Percentiles rank a stretch among this genome's conserved stretches.
Conservation (phyloP, 2,888 invertebrate genomes). For the Orthonychiurus folsomi region DNA sequence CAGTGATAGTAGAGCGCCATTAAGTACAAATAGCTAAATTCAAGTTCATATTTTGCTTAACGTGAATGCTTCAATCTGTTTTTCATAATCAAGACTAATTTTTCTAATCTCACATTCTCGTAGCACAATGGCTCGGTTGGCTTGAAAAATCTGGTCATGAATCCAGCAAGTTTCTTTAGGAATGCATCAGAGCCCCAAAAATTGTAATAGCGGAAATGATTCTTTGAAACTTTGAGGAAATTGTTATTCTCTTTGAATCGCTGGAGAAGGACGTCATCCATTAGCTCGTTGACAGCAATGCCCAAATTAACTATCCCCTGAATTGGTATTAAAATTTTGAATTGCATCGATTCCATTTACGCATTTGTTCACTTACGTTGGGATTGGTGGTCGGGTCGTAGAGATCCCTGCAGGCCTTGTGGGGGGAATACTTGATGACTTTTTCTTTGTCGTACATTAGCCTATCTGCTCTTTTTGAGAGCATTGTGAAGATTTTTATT, state of each 20-base stretch:
- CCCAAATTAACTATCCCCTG: constrained; percentile 12
- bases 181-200: constrained; percentile 7
- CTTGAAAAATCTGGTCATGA: constrained; percentile 4
- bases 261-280: constrained; percentile 5
- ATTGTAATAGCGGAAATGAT: constrained; percentile 9
- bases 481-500: no score
- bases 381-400: constrained; percentile 6
- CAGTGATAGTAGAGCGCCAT: constrained; percentile 8
- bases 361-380: constrained; percentile 6
- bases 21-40: constrained; percentile 6
- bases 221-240: neutral
- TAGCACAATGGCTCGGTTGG: neutral
- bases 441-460: neutral
- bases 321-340: neutral
- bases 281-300: constrained; percentile 8
- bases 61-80: no score
- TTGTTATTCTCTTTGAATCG: constrained; percentile 3
- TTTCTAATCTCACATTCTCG: constrained; percentile 3
- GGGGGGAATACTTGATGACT: neutral
- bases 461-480: constrained; percentile 1
- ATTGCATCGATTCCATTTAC: neutral
- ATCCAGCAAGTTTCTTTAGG: neutral
- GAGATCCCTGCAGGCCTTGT: neutral
- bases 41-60: no score
- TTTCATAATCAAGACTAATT: no score